Evolutionary conservation across 2,888 invertebrate species (phyloP), one percentile per base, ranked within the genome.

Genomic region (Xanthostigma xanthostigma): DNA sequence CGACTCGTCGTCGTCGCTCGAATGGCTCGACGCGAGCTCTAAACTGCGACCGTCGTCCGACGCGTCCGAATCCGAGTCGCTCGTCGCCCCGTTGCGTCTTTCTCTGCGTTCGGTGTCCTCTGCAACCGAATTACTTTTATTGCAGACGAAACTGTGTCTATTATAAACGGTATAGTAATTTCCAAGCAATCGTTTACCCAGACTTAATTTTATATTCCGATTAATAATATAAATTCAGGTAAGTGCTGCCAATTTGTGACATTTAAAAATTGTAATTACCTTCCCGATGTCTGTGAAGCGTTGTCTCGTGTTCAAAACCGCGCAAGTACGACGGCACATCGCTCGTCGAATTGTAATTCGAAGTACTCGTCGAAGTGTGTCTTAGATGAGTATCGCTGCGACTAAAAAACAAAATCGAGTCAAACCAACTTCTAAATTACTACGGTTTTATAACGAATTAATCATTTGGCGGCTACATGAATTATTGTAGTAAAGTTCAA

Each of bases 11-110:
- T 95, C 94, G 60, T 95, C 95, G 44, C 92, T 93, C 9, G 92
- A 92, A 70, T 95, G 95, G 62, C 93, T 93, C 44, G 94, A 94
- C 11, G 94, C 94, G 45, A 95, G 75, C 59, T 94, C 94, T 51
- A 95, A 71, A 58, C 87, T 87, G 38, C 88, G 75, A 3, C 86
- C 88, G 57, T 74, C 74, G n/a, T 62, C 70, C 3, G 85, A 84
- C 46, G 72, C 76, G 45, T 91, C 90, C 0, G 87, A 86, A 58
- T 92, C 91, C 0, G 84, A 80, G 54, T 81, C 80, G 58, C 80
- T 78, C n/a, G 48, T 48, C 9, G 80, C 70, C 5, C 64, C 68
- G 46, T 65, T 64, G 50, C 66, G 53, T 52, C 61, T 50, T 52
- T 62, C 66, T 54, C 72, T 63, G 13, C 59, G 54, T 57, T 58